These are phyloP conservation scores for Alloplasta piceator DNA, from an alignment of 2,888 invertebrate genomes.

Conservation along the genomic window DNA sequence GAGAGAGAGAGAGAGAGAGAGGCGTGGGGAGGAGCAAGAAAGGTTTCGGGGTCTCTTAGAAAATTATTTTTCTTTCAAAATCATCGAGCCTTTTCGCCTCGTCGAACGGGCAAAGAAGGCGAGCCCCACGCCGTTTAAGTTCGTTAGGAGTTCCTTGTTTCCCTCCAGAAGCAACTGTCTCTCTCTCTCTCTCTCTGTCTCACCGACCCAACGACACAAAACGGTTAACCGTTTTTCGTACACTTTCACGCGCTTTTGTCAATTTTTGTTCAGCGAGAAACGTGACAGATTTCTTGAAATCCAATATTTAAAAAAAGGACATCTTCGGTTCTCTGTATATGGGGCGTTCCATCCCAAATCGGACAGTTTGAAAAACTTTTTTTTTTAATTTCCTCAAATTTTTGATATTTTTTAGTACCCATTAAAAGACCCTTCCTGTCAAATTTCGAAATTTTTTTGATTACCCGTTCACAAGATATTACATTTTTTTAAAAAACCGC, in stretches of 20 bases:
- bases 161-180: conserved; percentile 56
- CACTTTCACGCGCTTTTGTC: conserved; percentile 17
- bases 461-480: too few relatives aligned
- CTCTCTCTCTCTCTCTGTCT: background rate
- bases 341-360: too few relatives aligned
- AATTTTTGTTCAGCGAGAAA: too few relatives aligned
- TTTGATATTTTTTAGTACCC: too few relatives aligned
- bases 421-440: too few relatives aligned
- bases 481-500: too few relatives aligned
- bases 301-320: too few relatives aligned
- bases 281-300: too few relatives aligned
- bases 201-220: conserved; percentile 36
- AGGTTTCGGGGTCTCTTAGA: conserved; percentile 74
- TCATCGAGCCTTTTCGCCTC: conserved; percentile 76
- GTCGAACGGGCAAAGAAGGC: conserved; percentile 66
- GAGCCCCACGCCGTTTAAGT: conserved; percentile 72
- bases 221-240: conserved; percentile 58
- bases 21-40: conserved; percentile 29
- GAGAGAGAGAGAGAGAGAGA: conserved; percentile 40
- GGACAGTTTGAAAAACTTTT: too few relatives aligned
- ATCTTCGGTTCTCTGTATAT: too few relatives aligned
- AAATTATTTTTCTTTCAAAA: conserved; percentile 82
- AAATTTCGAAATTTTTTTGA: too few relatives aligned
- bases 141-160: conserved; percentile 81
- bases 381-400: too few relatives aligned